These are phyloP conservation scores for Labroides dimidiatus DNA, from an alignment of 2,797 vertebrate species.

Conservation along the genomic window DNA sequence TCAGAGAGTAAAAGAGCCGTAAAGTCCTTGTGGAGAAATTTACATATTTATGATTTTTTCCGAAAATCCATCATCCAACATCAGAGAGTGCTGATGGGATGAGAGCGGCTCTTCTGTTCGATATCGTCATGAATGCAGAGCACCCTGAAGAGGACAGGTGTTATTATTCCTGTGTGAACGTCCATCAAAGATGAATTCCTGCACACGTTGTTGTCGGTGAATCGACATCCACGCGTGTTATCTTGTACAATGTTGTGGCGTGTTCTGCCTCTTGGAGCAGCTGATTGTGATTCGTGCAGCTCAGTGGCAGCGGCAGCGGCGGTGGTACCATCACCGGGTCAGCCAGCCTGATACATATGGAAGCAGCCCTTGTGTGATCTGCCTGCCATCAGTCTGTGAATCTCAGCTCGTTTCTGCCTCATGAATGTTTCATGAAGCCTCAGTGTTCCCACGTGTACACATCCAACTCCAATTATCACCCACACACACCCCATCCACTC, in stretches of 20 bases:
- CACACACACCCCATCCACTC: constrained; percentile 14
- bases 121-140: constrained; percentile 25
- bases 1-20: constrained; percentile 26
- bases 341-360: constrained; percentile 55
- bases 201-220: neutral
- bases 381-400: constrained; percentile 47
- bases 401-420: constrained; percentile 60
- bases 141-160: constrained; percentile 17
- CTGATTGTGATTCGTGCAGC: constrained; percentile 48
- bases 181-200: constrained; percentile 19
- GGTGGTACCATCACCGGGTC: constrained; percentile 20
- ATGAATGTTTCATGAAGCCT: constrained; percentile 73
- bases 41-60: constrained; percentile 46
- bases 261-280: constrained; percentile 7
- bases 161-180: constrained; percentile 16
- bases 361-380: constrained; percentile 40
- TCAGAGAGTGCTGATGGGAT: constrained; percentile 17
- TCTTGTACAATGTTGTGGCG: neutral
- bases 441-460: constrained; percentile 55
- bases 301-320: neutral
- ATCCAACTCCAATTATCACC: constrained; percentile 68
- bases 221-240: constrained; percentile 16
- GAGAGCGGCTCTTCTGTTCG: neutral
- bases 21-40: constrained; percentile 25
- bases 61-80: constrained; percentile 11